A percentile compares a stretch with the other conserved stretches of the same genome.
Evolutionary conservation across 2,113 vertebrate species (phyloP).

Genomic region (Grammomys dolichurus): DNA sequence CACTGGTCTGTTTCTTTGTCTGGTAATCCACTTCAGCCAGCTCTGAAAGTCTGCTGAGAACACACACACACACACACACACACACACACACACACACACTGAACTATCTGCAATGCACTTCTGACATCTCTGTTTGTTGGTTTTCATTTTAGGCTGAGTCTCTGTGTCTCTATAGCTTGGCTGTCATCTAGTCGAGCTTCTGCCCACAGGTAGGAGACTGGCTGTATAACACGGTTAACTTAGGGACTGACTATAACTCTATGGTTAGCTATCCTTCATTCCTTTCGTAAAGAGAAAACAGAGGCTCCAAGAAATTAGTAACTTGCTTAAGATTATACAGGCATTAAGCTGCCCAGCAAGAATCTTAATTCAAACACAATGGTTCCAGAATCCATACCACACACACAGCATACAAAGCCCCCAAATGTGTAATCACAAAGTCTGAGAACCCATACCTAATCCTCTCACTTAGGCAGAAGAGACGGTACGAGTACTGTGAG

Average conservation of each 20-base stretch:
- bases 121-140: neutral
- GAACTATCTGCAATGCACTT: too few relatives aligned
- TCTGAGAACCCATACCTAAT: neutral
- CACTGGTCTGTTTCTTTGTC: neutral
- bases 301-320: slow-evolving; percentile 10
- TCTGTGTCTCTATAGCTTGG: neutral
- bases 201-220: neutral
- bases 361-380: neutral
- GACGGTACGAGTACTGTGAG: neutral
- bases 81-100: too few relatives aligned
- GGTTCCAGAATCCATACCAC: neutral
- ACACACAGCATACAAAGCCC: neutral
- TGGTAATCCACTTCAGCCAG: neutral
- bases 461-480: neutral
- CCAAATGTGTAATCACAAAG: neutral
- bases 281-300: slow-evolving; percentile 38
- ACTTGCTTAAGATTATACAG: slow-evolving; percentile 20
- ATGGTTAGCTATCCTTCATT: neutral
- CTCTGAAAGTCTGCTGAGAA: neutral
- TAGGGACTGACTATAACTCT: neutral
- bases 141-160: neutral
- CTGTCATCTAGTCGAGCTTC: neutral
- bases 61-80: too few relatives aligned
- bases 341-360: neutral
- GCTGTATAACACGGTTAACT: neutral